These are phyloP conservation scores for Nemurella pictetii DNA, from an alignment of 2,888 invertebrate species.

Conservation along the genomic window DNA sequence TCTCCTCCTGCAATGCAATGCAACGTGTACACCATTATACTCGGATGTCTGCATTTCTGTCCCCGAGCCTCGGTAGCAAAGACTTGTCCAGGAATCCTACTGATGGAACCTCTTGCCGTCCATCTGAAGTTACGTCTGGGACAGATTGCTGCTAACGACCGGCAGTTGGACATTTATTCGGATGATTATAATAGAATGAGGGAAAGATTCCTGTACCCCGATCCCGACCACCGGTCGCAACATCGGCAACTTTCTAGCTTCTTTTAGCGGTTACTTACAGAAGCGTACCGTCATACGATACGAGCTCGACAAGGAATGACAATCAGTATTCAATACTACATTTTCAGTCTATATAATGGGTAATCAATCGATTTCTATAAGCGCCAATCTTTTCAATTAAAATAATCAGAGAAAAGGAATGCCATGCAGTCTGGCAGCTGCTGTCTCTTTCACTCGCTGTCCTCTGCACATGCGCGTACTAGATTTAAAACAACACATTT, in stretches of 20 bases:
- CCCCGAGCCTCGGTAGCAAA: too few relatives aligned
- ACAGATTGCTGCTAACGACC: neutral
- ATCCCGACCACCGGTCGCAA: too few relatives aligned
- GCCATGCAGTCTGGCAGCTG: neutral
- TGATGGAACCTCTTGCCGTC: too few relatives aligned
- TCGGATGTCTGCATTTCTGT: neutral
- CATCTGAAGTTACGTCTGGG: too few relatives aligned
- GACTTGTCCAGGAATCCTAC: too few relatives aligned
- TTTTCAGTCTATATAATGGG: neutral
- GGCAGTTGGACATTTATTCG: neutral
- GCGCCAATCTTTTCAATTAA: neutral
- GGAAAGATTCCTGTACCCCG: too few relatives aligned
- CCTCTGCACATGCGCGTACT: neutral
- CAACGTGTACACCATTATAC: neutral
- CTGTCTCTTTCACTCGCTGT: neutral
- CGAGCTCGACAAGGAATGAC: neutral
- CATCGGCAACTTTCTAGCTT: neutral
- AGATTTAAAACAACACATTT: neutral
- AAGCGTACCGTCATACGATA: neutral
- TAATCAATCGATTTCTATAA: neutral
- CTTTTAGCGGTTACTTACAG: neutral
- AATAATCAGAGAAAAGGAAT: neutral
- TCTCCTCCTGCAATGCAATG: constrained; percentile 49
- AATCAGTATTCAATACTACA: neutral
- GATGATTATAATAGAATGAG: neutral